phyloP scores from a whole-genome alignment of 2,888 invertebrate species.

The Plagiodera versicolora region DNA sequence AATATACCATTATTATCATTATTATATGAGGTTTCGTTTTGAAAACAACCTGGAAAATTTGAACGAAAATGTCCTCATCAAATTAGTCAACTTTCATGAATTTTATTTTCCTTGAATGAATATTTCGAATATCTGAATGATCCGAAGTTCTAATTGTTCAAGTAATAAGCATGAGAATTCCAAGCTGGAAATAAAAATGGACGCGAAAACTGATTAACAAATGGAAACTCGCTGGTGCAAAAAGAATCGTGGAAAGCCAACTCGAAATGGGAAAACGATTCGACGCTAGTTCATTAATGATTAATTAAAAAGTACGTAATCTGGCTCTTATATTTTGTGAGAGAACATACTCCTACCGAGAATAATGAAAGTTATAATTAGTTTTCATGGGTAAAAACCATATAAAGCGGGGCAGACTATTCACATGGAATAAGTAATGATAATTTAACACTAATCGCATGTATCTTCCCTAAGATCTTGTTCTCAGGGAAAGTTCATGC shows the following conservation, averaged over 20 bases:
- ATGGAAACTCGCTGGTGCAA: neutral
- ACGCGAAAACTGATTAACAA: neutral
- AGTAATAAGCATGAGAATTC: neutral
- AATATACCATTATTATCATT: too few relatives aligned
- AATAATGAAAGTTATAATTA: slow-evolving; percentile 37
- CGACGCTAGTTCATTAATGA: slow-evolving; percentile 12
- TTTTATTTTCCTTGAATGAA: too few relatives aligned
- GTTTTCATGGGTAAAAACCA: slow-evolving; percentile 35
- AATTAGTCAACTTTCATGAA: too few relatives aligned
- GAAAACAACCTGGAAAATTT: too few relatives aligned
- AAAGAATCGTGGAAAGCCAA: neutral
- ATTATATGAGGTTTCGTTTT: too few relatives aligned
- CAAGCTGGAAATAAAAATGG: neutral
- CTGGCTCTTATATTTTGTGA: slow-evolving; percentile 22
- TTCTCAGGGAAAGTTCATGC: slow-evolving; percentile 44
- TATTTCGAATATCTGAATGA: too few relatives aligned
- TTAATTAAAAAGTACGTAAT: slow-evolving; percentile 22
- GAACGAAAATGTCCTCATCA: too few relatives aligned
- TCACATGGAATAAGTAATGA: slow-evolving; percentile 43
- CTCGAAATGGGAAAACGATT: neutral
- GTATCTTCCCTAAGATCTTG: slow-evolving; percentile 42
- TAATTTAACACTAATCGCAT: slow-evolving; percentile 43
- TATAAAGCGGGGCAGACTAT: slow-evolving; percentile 33
- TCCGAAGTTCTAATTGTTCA: neutral
- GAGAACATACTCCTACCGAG: slow-evolving; percentile 26